Percentiles rank a stretch among this genome's conserved stretches.
phyloP scores from a whole-genome alignment of 2,888 invertebrate genomes.

The Achlya flavicornis region DNA sequence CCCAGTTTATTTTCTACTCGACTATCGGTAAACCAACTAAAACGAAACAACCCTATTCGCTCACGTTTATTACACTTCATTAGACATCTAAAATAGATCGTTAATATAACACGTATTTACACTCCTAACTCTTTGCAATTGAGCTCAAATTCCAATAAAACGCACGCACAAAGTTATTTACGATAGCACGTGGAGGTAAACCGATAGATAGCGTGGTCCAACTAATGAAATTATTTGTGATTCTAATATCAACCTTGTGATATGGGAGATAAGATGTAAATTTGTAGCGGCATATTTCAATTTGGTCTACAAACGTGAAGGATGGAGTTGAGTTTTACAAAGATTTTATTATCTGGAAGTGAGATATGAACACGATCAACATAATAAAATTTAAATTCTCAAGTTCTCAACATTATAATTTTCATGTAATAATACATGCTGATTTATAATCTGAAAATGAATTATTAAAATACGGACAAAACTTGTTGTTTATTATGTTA shows the following conservation, averaged over 20 bases:
- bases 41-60: neutral
- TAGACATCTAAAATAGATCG: slow-evolving; percentile 7
- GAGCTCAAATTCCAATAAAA: slow-evolving; percentile 4
- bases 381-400: no score
- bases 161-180: slow-evolving; percentile 8
- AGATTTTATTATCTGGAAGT: neutral
- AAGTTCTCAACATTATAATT: no score
- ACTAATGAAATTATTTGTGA: neutral
- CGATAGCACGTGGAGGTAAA: slow-evolving; percentile 9
- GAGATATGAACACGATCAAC: neutral
- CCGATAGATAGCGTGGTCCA: slow-evolving; percentile 11
- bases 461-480: no score
- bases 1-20: neutral
- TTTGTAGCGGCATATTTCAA: neutral
- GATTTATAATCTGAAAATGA: no score
- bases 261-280: neutral
- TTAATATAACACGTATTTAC: neutral
- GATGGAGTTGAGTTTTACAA: neutral
- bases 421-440: no score
- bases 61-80: slow-evolving; percentile 7
- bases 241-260: neutral
- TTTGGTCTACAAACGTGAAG: neutral
- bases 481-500: no score
- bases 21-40: neutral
- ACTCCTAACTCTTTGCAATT: neutral